Evolutionary conservation across 1,140 invertebrate genomes (phyloP).

Genomic region (Centruroides sculpturatus): DNA sequence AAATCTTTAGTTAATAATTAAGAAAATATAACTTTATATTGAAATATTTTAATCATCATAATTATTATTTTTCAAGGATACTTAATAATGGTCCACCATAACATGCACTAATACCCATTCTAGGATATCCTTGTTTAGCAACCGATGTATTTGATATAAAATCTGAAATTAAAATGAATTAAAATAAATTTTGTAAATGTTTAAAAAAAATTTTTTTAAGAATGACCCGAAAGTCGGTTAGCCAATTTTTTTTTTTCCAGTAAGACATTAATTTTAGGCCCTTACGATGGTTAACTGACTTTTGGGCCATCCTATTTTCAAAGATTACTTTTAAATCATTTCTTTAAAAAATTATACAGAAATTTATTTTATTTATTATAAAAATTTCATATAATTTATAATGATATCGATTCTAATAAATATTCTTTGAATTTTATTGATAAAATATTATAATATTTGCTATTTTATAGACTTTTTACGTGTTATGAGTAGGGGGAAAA

Average conservation of each 20-base stretch:
- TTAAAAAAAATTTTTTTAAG: neutral
- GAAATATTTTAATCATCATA: neutral
- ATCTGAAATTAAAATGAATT: conserved; percentile 33
- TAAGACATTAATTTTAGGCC: neutral
- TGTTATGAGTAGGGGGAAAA: no score
- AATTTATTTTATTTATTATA: no score
- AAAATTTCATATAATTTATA: no score
- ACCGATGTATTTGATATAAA: conserved; percentile 47
- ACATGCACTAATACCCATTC: conserved; percentile 53
- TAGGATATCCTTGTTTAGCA: conserved; percentile 44
- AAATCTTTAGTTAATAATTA: conserved; percentile 27
- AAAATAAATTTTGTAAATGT: neutral
- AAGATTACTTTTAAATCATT: no score
- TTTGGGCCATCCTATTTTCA: no score
- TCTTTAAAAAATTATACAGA: no score
- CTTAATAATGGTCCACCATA: conserved; percentile 56
- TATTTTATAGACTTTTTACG: no score
- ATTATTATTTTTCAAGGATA: conserved; percentile 22
- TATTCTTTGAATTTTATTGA: no score
- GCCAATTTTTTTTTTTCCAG: neutral
- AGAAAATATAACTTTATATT: neutral
- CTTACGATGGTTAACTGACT: no score
- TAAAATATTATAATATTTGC: no score
- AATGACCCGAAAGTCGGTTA: no score
- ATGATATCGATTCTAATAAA: no score